These are phyloP conservation scores for Aplysina aerophoba DNA, from an alignment of 37 sponge, comb jelly and placozoan species.

Conservation along the genomic window DNA sequence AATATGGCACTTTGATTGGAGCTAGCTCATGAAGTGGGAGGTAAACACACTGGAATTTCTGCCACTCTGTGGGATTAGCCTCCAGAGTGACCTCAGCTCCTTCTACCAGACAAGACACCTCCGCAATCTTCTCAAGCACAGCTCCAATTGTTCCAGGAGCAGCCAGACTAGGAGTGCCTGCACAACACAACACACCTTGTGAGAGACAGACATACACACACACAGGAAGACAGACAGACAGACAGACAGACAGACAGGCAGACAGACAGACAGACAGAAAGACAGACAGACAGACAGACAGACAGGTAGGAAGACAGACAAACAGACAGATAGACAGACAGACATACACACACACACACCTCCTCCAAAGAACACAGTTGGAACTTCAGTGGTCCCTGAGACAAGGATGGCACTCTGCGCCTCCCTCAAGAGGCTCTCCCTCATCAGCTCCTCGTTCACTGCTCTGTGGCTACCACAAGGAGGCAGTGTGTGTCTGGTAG, in stretches of 20 bases:
- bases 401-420: slow-evolving; percentile 14
- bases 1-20: too few species aligned
- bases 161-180: slow-evolving; percentile 85
- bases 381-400: slow-evolving; percentile 35
- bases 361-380: slow-evolving; percentile 86
- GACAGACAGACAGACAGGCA: too few species aligned
- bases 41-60: slow-evolving; percentile 54
- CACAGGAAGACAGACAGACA: too few species aligned
- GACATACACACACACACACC: slow-evolving; percentile 40
- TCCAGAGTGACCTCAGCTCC: slow-evolving; percentile 73
- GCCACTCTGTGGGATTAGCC: slow-evolving; percentile 70
- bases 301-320: too few species aligned
- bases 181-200: too few species aligned
- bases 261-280: too few species aligned
- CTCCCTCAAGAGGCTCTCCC: slow-evolving; percentile 53
- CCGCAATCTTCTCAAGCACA: slow-evolving; percentile 44
- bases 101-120: not conserved
- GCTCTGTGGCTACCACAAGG: not conserved
- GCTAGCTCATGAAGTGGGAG: too few species aligned
- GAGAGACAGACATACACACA: too few species aligned
- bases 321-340: not conserved
- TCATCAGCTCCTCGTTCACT: slow-evolving; percentile 60
- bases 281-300: too few species aligned
- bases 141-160: slow-evolving; percentile 49
- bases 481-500: too few species aligned